Evolutionary conservation across 2,888 invertebrate species (phyloP).

Genomic region (Torymus texanus): DNA sequence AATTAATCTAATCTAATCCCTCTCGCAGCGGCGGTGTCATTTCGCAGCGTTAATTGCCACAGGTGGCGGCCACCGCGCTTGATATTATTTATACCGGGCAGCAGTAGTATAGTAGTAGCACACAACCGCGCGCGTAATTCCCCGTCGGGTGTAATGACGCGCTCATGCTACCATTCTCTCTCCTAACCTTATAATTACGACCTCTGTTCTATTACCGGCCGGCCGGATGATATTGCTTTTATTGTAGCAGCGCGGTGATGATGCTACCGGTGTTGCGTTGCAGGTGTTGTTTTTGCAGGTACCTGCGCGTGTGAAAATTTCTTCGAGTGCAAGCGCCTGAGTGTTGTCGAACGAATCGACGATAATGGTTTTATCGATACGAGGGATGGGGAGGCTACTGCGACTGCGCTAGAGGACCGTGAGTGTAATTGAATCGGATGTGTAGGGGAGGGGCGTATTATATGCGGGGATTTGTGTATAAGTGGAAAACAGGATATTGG

Average conservation of each 20-base stretch:
- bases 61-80: slow-evolving; percentile 13
- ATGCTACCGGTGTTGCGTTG: neutral
- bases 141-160: slow-evolving; percentile 43
- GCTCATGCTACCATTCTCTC: slow-evolving; percentile 32
- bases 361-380: no score
- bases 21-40: neutral
- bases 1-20: slow-evolving; percentile 49
- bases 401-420: no score
- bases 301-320: no score
- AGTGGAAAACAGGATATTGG: no score
- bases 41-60: slow-evolving; percentile 28
- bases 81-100: slow-evolving; percentile 44
- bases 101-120: no score
- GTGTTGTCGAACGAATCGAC: no score
- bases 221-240: slow-evolving; percentile 24
- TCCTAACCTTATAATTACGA: slow-evolving; percentile 68
- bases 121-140: slow-evolving; percentile 11
- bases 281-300: no score
- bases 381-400: no score
- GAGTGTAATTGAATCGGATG: no score
- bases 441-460: no score
- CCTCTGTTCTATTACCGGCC: slow-evolving; percentile 65
- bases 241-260: slow-evolving; percentile 2
- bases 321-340: no score
- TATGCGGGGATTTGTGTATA: no score